These are phyloP conservation scores for Lithosia quadra DNA, from an alignment of 2,888 invertebrate species.

Conservation along the genomic window DNA sequence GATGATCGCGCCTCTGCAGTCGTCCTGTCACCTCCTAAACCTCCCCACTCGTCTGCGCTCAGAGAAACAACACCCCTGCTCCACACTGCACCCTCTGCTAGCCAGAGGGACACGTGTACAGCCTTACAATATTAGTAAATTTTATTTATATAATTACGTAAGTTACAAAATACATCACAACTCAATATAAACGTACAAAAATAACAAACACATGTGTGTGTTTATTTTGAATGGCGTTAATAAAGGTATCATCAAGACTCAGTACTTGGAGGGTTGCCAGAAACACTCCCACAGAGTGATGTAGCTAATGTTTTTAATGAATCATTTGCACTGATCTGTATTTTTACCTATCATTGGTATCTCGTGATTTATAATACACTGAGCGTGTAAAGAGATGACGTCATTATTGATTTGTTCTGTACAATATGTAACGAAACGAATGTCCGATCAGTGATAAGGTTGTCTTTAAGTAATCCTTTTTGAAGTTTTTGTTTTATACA, in stretches of 20 bases:
- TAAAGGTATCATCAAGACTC: conserved; percentile 16
- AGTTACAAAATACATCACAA: conserved; percentile 11
- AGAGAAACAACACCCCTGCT: too few relatives aligned
- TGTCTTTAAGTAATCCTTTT: too few relatives aligned
- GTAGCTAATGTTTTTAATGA: conserved; percentile 3
- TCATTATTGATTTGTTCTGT: neutral
- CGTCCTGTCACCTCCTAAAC: too few relatives aligned
- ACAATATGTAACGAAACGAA: too few relatives aligned
- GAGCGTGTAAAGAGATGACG: neutral
- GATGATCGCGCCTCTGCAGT: too few relatives aligned
- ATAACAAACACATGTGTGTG: conserved; percentile 23
- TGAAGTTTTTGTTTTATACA: neutral
- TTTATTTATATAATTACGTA: neutral
- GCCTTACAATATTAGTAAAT: neutral
- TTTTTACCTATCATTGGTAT: too few relatives aligned
- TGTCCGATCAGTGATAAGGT: too few relatives aligned
- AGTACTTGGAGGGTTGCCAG: conserved; percentile 17
- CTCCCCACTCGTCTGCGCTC: too few relatives aligned
- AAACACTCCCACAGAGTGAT: conserved; percentile 14
- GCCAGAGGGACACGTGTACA: too few relatives aligned
- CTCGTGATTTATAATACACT: conserved; percentile 1
- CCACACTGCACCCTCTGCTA: too few relatives aligned
- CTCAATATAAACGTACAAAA: conserved; percentile 25
- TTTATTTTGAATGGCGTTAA: conserved; percentile 18
- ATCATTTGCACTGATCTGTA: too few relatives aligned